Conservation (phyloP, 2,797 vertebrate species). For the Pterois miles region DNA sequence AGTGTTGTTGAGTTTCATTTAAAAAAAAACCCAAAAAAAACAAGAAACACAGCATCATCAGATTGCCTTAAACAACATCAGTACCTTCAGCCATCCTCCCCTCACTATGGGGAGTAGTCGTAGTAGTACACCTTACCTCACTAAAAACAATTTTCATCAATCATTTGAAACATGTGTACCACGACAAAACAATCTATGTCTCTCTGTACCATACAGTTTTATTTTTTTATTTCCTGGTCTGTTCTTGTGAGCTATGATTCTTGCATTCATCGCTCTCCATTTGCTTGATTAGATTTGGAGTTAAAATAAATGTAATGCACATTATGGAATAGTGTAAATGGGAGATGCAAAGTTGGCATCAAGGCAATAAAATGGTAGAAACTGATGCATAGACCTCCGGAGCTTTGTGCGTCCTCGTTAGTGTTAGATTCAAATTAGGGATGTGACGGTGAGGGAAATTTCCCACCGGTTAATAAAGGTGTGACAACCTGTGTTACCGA, state of each 20-base stretch:
- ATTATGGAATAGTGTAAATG: background rate
- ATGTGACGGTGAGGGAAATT: no score
- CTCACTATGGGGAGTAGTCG: background rate
- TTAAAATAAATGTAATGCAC: background rate
- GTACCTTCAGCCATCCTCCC: background rate
- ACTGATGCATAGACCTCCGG: background rate
- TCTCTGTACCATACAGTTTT: background rate
- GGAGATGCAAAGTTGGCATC: background rate
- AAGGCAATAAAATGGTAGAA: background rate
- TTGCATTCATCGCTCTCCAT: background rate
- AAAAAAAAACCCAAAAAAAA: no score
- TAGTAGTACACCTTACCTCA: background rate
- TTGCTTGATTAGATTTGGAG: background rate
- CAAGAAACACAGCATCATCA: conserved; percentile 9
- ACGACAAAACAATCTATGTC: background rate
- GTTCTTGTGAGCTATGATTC: no score
- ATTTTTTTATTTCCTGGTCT: background rate
- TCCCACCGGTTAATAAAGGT: no score
- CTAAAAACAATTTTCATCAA: background rate
- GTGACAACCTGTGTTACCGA: no score
- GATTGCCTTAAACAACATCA: conserved; percentile 14
- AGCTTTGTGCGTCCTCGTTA: background rate
- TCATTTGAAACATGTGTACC: conserved; percentile 5
- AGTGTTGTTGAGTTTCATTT: conserved; percentile 33
- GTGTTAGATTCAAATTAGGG: background rate